phyloP scores from a whole-genome alignment of 2,888 invertebrate species.

The Eristalis arbustorum region DNA sequence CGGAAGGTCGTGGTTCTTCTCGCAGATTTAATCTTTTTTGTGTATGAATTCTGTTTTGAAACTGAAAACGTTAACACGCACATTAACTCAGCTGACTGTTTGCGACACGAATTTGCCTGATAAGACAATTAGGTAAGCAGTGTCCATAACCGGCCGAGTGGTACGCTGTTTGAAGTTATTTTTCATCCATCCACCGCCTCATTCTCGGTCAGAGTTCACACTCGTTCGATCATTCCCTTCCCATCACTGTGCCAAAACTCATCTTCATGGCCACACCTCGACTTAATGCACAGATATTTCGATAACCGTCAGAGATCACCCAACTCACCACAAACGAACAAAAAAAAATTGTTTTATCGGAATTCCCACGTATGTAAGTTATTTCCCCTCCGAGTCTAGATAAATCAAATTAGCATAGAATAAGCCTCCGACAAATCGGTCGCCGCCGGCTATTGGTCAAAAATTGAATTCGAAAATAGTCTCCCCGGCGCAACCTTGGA shows the following conservation, averaged over 20 bases:
- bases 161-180: background rate
- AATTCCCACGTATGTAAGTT: background rate
- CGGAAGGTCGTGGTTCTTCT: background rate
- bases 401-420: background rate
- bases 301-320: background rate
- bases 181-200: background rate
- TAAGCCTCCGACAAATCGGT: background rate
- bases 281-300: background rate
- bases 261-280: background rate
- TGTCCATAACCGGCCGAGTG: too few species aligned
- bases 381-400: background rate
- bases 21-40: background rate
- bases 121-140: background rate
- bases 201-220: background rate
- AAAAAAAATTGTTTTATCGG: background rate
- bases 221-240: too few species aligned
- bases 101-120: background rate
- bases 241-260: background rate
- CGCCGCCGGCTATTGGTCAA: background rate
- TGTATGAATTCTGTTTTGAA: background rate
- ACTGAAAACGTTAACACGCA: background rate
- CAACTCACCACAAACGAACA: background rate
- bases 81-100: background rate
- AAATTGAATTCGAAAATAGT: background rate
- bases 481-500: background rate